A percentile compares a stretch with the other conserved stretches of the same genome.
These are phyloP conservation scores for Melipona quadrifasciata DNA, from an alignment of 1,140 invertebrate species.

Conservation along the genomic window DNA sequence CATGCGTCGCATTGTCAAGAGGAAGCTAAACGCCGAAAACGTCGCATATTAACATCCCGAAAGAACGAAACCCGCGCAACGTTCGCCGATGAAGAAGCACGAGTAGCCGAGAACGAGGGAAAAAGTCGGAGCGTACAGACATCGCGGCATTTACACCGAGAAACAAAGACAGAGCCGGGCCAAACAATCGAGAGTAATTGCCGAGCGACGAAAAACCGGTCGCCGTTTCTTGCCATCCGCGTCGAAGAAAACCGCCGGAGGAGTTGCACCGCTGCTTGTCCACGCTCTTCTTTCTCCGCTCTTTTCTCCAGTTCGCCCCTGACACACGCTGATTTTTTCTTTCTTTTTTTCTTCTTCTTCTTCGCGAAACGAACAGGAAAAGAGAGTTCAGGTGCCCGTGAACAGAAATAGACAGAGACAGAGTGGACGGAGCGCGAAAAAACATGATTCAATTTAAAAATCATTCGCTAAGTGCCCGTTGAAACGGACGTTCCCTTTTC, in stretches of 20 bases:
- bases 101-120: too few relatives aligned
- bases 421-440: background rate
- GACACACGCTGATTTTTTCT: background rate
- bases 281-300: constrained; percentile 58
- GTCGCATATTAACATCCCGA: too few relatives aligned
- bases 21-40: too few relatives aligned
- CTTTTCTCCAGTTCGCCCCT: background rate
- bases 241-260: constrained; percentile 41
- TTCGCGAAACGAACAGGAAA: background rate
- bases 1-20: too few relatives aligned
- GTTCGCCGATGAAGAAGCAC: background rate
- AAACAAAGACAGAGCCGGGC: constrained; percentile 12
- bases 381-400: too few relatives aligned
- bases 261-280: constrained; percentile 54
- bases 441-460: constrained; percentile 76
- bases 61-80: too few relatives aligned
- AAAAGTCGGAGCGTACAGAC: background rate
- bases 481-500: constrained; percentile 35
- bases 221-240: constrained; percentile 41
- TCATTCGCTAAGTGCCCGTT: constrained; percentile 74
- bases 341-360: too few relatives aligned
- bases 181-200: constrained; percentile 58
- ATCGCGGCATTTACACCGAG: background rate
- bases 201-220: constrained; percentile 28
- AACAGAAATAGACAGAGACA: background rate